A percentile compares a stretch with the other conserved stretches of the same genome.
Evolutionary conservation across 2,888 invertebrate genomes (phyloP).

Genomic region (Allophyes oxyacanthae): DNA sequence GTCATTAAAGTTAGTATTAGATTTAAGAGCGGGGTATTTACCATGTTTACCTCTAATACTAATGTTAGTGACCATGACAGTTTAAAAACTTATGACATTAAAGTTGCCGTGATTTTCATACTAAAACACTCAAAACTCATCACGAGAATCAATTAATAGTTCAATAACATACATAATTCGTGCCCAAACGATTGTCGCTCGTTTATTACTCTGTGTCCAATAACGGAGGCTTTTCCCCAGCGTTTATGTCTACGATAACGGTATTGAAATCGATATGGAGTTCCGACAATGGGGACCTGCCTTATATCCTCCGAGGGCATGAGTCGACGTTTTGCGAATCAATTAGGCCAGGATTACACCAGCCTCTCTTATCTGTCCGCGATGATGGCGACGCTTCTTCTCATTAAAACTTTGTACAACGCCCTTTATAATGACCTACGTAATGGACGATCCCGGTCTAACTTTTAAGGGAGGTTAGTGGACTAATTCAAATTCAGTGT

Average conservation of each 20-base stretch:
- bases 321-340: slow-evolving; percentile 72
- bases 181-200: slow-evolving; percentile 4
- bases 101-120: slow-evolving; percentile 5
- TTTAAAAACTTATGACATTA: too few species aligned
- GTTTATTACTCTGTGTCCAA: slow-evolving; percentile 30
- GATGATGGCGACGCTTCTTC: slow-evolving; percentile 67
- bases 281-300: slow-evolving; percentile 42
- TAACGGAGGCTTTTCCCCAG: slow-evolving; percentile 26
- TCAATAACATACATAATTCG: slow-evolving; percentile 24
- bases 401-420: slow-evolving; percentile 78
- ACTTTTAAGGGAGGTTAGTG: slow-evolving; percentile 61
- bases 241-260: slow-evolving; percentile 51
- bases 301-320: slow-evolving; percentile 55
- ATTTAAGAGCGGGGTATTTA: too few species aligned
- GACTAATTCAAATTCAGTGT: slow-evolving; percentile 68
- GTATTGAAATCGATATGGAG: slow-evolving; percentile 48
- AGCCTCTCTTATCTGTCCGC: slow-evolving; percentile 64
- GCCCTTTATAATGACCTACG: slow-evolving; percentile 75
- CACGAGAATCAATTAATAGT: slow-evolving; percentile 18
- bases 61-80: too few species aligned
- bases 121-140: slow-evolving; percentile 10
- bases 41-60: too few species aligned
- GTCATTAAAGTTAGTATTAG: too few species aligned
- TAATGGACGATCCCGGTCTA: slow-evolving; percentile 65
- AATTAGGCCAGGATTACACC: slow-evolving; percentile 74